Evolutionary conservation across 2,797 vertebrate species (phyloP), one percentile per base, ranked within the genome.

Genomic region (Chelonia mydas): DNA sequence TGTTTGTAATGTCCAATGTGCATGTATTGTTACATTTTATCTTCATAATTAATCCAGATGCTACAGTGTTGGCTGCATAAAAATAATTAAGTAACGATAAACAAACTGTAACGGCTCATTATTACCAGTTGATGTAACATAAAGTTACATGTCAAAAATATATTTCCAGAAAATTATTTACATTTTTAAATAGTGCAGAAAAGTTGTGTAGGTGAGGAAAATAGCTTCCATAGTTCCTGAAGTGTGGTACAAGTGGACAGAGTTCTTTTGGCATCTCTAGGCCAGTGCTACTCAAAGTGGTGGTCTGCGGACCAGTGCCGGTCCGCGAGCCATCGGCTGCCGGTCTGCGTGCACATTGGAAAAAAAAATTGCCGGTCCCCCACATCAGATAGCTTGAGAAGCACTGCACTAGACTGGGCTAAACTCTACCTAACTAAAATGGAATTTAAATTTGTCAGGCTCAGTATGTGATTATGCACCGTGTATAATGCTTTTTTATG

Each of bases 11-110:
- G 96, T 89, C 94, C 86, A 90, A 93, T 87, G 11, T 81, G 94
- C 87, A 89, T 97, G 96, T 92, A 88, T 95, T 96, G 87, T 94
- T 96, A 92, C 86, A 27, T 96, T 95, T 96, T 89, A 96, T 96
- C 50, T 95, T 85, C 45, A 54, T 80, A 92, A 86, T 93, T 84
- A 92, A 92, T 96, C 96, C 95, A 97, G 96, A 96, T 97, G 97
- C 95, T 94, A 5, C 77, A 68, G 89, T 76, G 85, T 96, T 81
- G 90, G 87, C 87, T 83, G 86, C 55, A 79, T 97, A 91, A 90
- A 97, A 96, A 97, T 95, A 96, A 95, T 96, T 96, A 97, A 97
- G 94, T 96, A 97, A 95, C 89, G 88, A 89, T 86, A 96, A 96
- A 93, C 72, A 94, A 92, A 96, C 88, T 68, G 3, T 76, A 89